Conservation (phyloP, 2,888 invertebrate species). For the Stenichneumon culpator region DNA sequence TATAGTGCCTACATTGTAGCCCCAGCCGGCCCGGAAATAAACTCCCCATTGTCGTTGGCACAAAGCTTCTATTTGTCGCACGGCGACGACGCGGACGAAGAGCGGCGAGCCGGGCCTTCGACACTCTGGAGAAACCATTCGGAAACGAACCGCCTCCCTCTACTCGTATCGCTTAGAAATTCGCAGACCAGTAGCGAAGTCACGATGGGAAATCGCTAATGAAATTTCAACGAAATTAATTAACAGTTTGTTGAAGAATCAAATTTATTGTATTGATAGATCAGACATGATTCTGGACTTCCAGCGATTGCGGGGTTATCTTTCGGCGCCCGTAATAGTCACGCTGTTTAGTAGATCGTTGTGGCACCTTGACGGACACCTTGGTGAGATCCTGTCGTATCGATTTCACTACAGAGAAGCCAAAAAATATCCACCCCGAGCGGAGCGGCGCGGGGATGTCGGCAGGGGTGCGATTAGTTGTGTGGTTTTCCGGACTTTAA, state of each 20-base stretch:
- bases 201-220: background rate
- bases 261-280: background rate
- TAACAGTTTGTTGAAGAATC: background rate
- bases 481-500: too few relatives aligned
- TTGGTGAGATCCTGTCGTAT: too few relatives aligned
- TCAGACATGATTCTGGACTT: background rate
- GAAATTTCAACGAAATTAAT: conserved; percentile 19
- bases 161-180: conserved; percentile 55
- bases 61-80: conserved; percentile 85
- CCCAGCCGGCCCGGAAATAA: conserved; percentile 85
- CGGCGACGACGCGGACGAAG: conserved; percentile 70
- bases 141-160: conserved; percentile 71
- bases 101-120: conserved; percentile 65
- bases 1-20: conserved; percentile 85
- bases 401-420: too few relatives aligned
- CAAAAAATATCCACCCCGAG: too few relatives aligned
- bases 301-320: background rate
- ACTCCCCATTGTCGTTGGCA: conserved; percentile 84
- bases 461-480: too few relatives aligned
- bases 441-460: too few relatives aligned
- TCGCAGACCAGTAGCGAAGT: conserved; percentile 4
- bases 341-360: background rate
- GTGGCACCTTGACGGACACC: too few relatives aligned
- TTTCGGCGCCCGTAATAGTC: background rate
- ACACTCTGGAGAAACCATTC: conserved; percentile 21